Percentiles rank a stretch among this genome's conserved stretches.
Evolutionary conservation across 2,113 vertebrate species (phyloP).

Genomic region (Pyrgilauda ruficollis): DNA sequence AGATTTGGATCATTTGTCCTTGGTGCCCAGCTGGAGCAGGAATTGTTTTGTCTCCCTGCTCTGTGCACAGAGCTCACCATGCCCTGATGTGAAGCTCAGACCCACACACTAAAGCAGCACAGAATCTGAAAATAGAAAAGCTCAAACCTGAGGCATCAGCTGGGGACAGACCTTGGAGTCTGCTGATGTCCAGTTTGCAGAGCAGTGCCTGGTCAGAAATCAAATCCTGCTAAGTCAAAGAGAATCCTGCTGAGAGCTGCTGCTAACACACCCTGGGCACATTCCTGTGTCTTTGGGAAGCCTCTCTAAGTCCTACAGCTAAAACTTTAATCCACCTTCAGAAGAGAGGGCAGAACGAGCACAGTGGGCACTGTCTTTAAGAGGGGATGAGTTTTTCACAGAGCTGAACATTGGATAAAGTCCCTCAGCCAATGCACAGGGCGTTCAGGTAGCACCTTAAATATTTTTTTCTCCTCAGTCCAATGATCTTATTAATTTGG

Average conservation of each 20-base stretch:
- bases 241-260: not conserved
- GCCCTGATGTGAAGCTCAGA: not conserved
- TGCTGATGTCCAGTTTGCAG: not conserved
- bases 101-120: not conserved
- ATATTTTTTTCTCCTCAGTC: not conserved
- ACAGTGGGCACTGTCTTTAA: not conserved
- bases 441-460: not conserved
- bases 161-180: not conserved
- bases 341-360: not conserved
- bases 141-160: accelerated
- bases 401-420: not conserved
- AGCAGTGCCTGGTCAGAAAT: not conserved
- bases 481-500: not conserved
- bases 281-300: not conserved
- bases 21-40: too few relatives aligned
- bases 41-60: too few relatives aligned
- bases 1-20: too few relatives aligned
- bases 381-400: not conserved
- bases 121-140: not conserved
- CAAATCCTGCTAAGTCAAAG: too few relatives aligned
- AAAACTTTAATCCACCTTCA: not conserved
- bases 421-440: too few relatives aligned
- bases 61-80: not conserved
- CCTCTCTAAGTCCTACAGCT: not conserved
- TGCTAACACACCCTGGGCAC: not conserved